phyloP scores from a whole-genome alignment of 2,113 vertebrate genomes.

The Trochalopteron elliotii region DNA sequence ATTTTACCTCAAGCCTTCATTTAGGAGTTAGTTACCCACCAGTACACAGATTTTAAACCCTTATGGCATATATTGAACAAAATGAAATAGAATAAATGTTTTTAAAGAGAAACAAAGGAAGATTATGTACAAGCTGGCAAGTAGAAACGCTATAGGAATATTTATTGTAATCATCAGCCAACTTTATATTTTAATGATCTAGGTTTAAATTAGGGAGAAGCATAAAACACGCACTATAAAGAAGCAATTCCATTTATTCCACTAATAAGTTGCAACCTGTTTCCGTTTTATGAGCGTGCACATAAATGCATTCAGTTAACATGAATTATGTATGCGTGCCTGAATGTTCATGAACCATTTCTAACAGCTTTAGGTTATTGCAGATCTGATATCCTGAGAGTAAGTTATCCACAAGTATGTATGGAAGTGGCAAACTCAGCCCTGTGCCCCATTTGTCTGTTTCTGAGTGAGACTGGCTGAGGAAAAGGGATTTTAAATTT shows the following conservation, averaged over 20 bases:
- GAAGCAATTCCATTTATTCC: slow-evolving; percentile 32
- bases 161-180: slow-evolving; percentile 13
- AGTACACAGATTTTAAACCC: not conserved
- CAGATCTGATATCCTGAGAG: slow-evolving; percentile 7
- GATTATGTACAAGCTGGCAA: not conserved
- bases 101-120: not conserved
- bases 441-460: not conserved
- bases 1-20: not conserved
- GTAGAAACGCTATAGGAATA: not conserved
- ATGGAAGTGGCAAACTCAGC: not conserved
- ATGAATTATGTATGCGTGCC: slow-evolving; percentile 20
- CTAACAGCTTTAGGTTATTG: slow-evolving; percentile 19
- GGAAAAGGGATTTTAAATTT: not conserved
- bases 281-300: not conserved
- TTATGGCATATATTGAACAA: not conserved
- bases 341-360: slow-evolving; percentile 13
- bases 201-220: slow-evolving; percentile 8
- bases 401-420: not conserved
- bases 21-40: not conserved
- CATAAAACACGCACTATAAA: not conserved
- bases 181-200: slow-evolving; percentile 9
- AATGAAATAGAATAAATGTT: not conserved
- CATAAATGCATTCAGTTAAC: slow-evolving; percentile 18
- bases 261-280: slow-evolving; percentile 36
- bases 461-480: not conserved